Base-by-base conservation (phyloP, 2,797 vertebrate genomes). In the Sarcophilus harrisii region DNA sequence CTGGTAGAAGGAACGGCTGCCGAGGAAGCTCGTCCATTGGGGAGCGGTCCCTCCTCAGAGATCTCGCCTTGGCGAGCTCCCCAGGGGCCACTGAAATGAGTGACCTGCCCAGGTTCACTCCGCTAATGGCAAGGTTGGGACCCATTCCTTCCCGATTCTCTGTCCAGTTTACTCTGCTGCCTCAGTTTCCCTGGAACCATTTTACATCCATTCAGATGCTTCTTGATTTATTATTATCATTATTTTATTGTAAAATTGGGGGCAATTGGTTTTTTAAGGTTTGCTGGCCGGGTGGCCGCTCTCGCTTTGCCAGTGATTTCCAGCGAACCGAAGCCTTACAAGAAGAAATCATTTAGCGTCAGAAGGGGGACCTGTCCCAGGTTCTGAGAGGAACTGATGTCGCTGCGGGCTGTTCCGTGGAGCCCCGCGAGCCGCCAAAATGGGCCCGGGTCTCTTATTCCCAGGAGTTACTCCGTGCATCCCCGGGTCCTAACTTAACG, bases 401-500 rank as follows among this genome's bases (percentile, higher is more conserved):
- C 4, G 1, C 94, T 49, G 2, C 2, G 57, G 81, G n/a, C 94
- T 96, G 5, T 91, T 96, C 95, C 95, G 6, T 95, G n/a, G 55
- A 54, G 2, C 73, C 55, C 93, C 12, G 38, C 16, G 52, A 49
- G 14, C 27, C 81, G 60, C 87, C 45, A 93, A 54, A 92, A 62
- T 18, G 57, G 24, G 93, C 30, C 93, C 49, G 52, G 90, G 45
- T 81, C 57, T 93, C 94, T 96, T 92, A 60, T 94, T n/a, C 89
- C n/a, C 94, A 93, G 32, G 97, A 95, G 92, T 94, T 97, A 58
- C 54, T 54, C 18, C 93, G 27, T 27, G 38, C 24, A 24, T 49
- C 21, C 92, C 45, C 73, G 62, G 58, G 57, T 91, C 93, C 73
- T 97, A n/a, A 92, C 94, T 91, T 92, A 94, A 95, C 81, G 91